phyloP scores from a whole-genome alignment of 2,888 invertebrate genomes.

The Eulithis testata region DNA sequence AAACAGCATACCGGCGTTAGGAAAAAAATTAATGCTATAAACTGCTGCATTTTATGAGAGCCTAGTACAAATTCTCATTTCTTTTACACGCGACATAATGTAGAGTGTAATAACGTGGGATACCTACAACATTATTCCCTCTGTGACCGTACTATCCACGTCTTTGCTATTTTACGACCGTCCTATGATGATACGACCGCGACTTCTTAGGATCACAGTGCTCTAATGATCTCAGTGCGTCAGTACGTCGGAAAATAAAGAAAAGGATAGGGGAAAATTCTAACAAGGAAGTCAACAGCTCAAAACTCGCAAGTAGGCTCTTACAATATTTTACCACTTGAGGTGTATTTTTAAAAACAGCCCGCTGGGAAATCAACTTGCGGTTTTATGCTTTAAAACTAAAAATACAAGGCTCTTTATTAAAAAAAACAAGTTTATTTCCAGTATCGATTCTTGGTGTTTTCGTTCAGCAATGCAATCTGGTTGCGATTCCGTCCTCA shows the following conservation, averaged over 20 bases:
- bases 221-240: slow-evolving; percentile 55
- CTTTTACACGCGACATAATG: no score
- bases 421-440: slow-evolving; percentile 49
- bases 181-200: background rate
- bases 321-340: slow-evolving; percentile 68
- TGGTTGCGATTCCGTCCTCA: slow-evolving; percentile 56
- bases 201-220: slow-evolving; percentile 16
- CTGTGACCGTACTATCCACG: no score
- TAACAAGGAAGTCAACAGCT: slow-evolving; percentile 55
- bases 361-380: slow-evolving; percentile 79
- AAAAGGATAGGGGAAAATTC: slow-evolving; percentile 47
- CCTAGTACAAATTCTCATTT: no score
- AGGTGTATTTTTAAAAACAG: slow-evolving; percentile 71
- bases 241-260: slow-evolving; percentile 54
- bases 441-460: slow-evolving; percentile 38
- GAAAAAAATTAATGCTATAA: no score
- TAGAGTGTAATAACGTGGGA: no score
- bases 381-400: slow-evolving; percentile 58
- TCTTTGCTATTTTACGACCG: background rate
- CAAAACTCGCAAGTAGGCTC: slow-evolving; percentile 58
- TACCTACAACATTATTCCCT: no score
- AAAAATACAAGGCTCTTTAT: slow-evolving; percentile 45
- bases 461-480: slow-evolving; percentile 58
- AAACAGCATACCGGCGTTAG: no score
- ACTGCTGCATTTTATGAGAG: no score